These are phyloP conservation scores for Megalops cyprinoides DNA, from an alignment of 2,797 vertebrate species.

Conservation along the genomic window DNA sequence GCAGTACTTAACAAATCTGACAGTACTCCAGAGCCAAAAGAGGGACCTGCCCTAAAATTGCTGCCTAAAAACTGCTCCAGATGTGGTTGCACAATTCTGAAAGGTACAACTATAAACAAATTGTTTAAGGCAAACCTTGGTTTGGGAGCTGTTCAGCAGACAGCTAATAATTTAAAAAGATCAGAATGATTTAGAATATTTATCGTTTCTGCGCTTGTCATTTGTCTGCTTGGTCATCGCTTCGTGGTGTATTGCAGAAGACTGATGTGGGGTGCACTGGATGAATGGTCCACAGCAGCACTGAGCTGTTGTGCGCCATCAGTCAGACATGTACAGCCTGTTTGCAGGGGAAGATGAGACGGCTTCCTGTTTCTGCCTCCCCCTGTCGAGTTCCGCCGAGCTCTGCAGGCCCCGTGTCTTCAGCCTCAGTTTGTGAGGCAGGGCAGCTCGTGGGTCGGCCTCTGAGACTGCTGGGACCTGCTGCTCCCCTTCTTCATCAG, in stretches of 20 bases:
- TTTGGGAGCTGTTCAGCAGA: not conserved
- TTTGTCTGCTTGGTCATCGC: not conserved
- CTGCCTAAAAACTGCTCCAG: no score
- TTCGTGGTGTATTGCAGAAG: not conserved
- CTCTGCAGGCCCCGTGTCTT: constrained; percentile 55
- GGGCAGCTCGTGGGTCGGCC: constrained; percentile 43
- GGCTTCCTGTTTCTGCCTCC: constrained; percentile 21
- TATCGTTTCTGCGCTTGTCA: not conserved
- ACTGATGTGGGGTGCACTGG: not conserved
- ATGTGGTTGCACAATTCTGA: no score
- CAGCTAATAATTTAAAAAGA: not conserved
- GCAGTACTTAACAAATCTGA: no score
- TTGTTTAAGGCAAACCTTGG: not conserved
- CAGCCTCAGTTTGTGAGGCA: constrained; percentile 75
- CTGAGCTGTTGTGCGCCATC: constrained; percentile 3
- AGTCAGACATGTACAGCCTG: constrained; percentile 53
- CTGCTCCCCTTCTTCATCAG: constrained; percentile 70
- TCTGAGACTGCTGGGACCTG: constrained; percentile 62
- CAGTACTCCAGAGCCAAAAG: no score
- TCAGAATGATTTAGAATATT: not conserved
- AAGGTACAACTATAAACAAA: no score
- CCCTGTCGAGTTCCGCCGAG: constrained; percentile 2
- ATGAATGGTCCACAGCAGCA: not conserved
- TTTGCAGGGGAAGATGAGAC: constrained; percentile 32
- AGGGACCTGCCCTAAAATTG: no score